phyloP scores from a whole-genome alignment of 2,113 vertebrate species.

The Ranitomeya imitator region DNA sequence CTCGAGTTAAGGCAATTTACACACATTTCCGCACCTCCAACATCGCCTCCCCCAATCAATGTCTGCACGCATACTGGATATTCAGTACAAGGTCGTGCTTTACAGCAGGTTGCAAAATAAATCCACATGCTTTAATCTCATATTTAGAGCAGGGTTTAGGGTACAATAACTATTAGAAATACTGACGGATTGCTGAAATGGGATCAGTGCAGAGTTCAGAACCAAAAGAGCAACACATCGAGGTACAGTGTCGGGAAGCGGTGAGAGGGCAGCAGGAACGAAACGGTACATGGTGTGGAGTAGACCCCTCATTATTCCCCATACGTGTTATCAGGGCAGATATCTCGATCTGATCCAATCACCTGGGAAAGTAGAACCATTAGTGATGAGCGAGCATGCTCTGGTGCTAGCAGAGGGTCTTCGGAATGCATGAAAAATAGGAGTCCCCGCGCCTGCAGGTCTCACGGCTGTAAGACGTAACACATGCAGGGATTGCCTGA shows the following conservation, averaged over 20 bases:
- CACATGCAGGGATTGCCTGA: too few species aligned
- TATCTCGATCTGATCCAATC: background rate
- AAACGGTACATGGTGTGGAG: background rate
- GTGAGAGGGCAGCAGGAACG: background rate
- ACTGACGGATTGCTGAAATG: slow-evolving; percentile 52
- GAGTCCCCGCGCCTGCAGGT: too few species aligned
- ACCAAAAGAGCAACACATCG: slow-evolving; percentile 3
- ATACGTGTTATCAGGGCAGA: background rate
- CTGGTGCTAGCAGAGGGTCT: too few species aligned
- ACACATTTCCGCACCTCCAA: slow-evolving; percentile 61
- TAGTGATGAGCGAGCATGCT: too few species aligned
- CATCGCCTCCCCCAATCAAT: slow-evolving; percentile 29
- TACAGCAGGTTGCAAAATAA: slow-evolving; percentile 7
- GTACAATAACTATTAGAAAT: background rate
- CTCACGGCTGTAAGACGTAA: too few species aligned
- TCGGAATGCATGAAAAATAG: too few species aligned
- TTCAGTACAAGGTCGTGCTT: slow-evolving; percentile 59
- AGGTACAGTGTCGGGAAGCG: background rate
- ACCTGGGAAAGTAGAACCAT: background rate
- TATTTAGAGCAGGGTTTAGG: background rate
- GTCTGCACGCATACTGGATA: slow-evolving; percentile 45
- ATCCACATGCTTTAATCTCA: background rate
- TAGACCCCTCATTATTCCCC: too few species aligned
- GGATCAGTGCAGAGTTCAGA: slow-evolving; percentile 8
- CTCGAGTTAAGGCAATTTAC: slow-evolving; percentile 71